These are phyloP conservation scores for Poeciliopsis turrubarensis DNA, from an alignment of 2,113 vertebrate species.

Conservation along the genomic window DNA sequence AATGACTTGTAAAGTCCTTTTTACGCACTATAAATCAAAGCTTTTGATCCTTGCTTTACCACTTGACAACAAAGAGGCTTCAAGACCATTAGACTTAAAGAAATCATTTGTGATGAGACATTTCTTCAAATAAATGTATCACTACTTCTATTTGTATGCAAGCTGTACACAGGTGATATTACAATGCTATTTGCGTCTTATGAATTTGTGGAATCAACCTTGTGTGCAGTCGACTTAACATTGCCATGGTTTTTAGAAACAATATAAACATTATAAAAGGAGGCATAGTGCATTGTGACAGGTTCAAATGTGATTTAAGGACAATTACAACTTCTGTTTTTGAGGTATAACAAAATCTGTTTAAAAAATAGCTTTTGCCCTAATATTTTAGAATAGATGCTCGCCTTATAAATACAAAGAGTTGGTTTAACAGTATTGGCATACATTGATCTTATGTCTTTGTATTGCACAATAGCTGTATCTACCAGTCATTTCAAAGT, in stretches of 20 bases:
- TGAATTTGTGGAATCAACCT: background rate
- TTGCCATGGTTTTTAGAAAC: background rate
- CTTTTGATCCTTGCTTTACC: constrained; percentile 44
- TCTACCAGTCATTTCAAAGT: background rate
- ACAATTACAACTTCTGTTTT: background rate
- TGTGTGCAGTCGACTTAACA: background rate
- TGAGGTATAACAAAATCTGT: background rate
- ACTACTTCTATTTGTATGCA: background rate
- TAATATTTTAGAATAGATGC: background rate
- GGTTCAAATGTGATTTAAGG: background rate
- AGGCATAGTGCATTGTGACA: background rate
- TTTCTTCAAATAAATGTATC: constrained; percentile 18
- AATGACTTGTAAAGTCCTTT: constrained; percentile 55
- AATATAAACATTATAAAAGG: background rate
- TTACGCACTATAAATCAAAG: constrained; percentile 56
- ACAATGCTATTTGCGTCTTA: background rate
- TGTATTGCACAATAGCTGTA: background rate
- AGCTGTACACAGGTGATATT: background rate
- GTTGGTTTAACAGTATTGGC: background rate
- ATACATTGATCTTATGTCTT: background rate
- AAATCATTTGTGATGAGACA: constrained; percentile 4
- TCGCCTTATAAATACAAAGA: background rate
- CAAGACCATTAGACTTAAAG: constrained; percentile 9
- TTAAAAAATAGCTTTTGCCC: background rate
- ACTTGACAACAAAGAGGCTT: constrained; percentile 38